phyloP scores from a whole-genome alignment of 2,113 vertebrate species.

The Terrapene triunguis region DNA sequence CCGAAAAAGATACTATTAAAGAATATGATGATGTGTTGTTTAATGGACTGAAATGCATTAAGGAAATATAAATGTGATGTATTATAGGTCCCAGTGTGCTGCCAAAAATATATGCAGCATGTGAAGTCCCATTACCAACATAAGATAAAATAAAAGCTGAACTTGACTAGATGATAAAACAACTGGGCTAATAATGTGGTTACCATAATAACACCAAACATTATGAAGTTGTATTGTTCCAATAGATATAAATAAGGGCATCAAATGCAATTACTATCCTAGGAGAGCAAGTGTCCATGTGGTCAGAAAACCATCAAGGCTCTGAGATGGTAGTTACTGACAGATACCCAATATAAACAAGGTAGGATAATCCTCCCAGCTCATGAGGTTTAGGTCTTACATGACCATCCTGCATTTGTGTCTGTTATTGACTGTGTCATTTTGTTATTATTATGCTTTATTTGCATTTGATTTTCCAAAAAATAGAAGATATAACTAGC shows the following conservation, averaged over 20 bases:
- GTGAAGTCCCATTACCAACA: background rate
- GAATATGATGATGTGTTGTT: background rate
- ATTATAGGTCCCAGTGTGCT: background rate
- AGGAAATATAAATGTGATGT: background rate
- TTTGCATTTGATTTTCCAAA: background rate
- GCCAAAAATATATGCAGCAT: background rate
- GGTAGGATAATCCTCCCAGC: slow-evolving; percentile 2
- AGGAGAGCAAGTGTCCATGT: background rate
- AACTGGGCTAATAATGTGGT: background rate
- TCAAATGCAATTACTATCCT: background rate
- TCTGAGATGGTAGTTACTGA: background rate
- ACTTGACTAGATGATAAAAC: background rate
- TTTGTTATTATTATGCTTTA: slow-evolving; percentile 7
- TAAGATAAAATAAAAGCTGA: background rate
- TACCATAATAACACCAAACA: background rate
- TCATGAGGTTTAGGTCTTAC: background rate
- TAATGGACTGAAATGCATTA: background rate
- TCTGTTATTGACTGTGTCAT: background rate
- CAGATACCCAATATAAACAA: background rate
- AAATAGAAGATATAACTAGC: background rate
- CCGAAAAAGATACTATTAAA: background rate
- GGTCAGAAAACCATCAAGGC: rapidly evolving
- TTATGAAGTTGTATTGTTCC: background rate
- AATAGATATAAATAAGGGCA: background rate
- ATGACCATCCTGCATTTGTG: background rate